Conservation (phyloP, 2,113 vertebrate species). For the Grantiella picta region DNA sequence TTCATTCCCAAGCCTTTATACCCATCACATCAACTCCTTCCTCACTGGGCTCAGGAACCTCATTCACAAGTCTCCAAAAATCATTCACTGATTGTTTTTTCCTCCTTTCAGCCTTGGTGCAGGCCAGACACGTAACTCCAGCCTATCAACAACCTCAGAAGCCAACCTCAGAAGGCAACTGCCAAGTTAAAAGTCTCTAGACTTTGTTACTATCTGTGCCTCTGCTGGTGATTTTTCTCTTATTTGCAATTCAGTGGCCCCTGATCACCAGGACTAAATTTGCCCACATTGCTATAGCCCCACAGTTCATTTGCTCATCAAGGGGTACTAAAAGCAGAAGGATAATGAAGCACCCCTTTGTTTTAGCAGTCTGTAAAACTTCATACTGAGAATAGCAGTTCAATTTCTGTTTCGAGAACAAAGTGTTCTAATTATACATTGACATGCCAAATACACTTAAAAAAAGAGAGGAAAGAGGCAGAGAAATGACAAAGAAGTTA, state of each 20-base stretch:
- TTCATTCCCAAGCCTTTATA: background rate
- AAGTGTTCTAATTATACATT: background rate
- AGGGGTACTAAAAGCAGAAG: background rate
- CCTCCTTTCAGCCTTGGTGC: background rate
- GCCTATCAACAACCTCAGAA: background rate
- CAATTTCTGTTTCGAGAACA: background rate
- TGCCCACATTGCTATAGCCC: background rate
- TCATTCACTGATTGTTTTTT: background rate
- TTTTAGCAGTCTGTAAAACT: background rate
- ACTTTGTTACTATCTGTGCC: background rate
- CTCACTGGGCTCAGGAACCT: background rate
- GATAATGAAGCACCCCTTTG: background rate
- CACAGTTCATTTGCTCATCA: background rate
- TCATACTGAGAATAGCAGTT: background rate
- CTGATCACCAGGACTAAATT: background rate
- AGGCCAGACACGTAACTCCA: background rate
- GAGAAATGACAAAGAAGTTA: constrained; percentile 16
- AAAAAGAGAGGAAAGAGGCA: background rate
- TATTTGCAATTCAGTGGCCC: background rate
- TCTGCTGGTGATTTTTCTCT: background rate
- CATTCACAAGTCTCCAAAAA: background rate
- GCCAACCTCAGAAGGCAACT: background rate
- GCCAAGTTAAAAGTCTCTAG: background rate
- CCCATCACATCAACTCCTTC: background rate
- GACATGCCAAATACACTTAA: background rate